Percentiles rank a stretch among this genome's conserved stretches.
phyloP scores from a whole-genome alignment of 2,888 invertebrate genomes.

The Megastigmus dorsalis region DNA sequence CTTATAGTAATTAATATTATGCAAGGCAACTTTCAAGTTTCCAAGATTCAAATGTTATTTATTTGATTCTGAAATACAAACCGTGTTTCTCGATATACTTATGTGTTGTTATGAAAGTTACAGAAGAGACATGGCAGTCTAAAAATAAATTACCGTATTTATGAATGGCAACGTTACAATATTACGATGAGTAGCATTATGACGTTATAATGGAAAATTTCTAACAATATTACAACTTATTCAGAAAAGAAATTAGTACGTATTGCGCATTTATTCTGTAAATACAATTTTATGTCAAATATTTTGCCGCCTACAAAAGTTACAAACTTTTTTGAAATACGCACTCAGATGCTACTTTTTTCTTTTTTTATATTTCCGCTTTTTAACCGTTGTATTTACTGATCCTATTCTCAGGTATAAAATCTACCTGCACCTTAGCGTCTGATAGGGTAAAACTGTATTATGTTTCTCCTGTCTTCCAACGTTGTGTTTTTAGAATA shows the following conservation, averaged over 20 bases:
- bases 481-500: too few relatives aligned
- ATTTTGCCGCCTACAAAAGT: too few relatives aligned
- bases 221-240: background rate
- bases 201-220: slow-evolving; percentile 3
- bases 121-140: background rate
- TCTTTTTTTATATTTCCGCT: background rate
- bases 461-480: too few relatives aligned
- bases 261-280: too few relatives aligned
- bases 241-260: background rate
- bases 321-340: background rate
- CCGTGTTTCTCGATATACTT: too few relatives aligned
- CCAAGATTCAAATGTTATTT: too few relatives aligned
- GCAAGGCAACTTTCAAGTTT: too few relatives aligned
- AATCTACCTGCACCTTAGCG: slow-evolving; percentile 12
- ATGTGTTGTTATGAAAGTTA: too few relatives aligned
- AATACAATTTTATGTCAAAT: too few relatives aligned
- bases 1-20: too few relatives aligned
- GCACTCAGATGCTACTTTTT: background rate
- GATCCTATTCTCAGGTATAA: slow-evolving; percentile 27
- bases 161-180: slow-evolving; percentile 21
- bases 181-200: slow-evolving; percentile 5
- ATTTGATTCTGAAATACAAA: too few relatives aligned
- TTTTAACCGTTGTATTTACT: slow-evolving; percentile 10
- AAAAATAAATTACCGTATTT: slow-evolving; percentile 38
- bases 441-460: too few relatives aligned